These are phyloP conservation scores for Gasterosteus nipponicus DNA, from an alignment of 2,113 vertebrate species.

Conservation along the genomic window DNA sequence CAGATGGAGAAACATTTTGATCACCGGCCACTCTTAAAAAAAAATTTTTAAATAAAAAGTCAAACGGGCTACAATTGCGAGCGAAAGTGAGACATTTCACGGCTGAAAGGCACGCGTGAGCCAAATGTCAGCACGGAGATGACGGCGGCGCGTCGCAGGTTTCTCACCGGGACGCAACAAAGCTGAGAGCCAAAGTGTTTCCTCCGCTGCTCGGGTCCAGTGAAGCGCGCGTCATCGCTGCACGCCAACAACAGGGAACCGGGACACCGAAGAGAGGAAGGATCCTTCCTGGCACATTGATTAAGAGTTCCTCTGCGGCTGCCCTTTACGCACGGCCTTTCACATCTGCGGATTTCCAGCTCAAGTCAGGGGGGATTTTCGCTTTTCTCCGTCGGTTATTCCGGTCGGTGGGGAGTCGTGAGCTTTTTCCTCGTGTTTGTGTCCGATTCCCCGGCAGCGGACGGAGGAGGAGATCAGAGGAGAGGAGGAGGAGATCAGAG, in stretches of 20 bases:
- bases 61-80: slow-evolving; percentile 2
- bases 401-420: slow-evolving; percentile 55
- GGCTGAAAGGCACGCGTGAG: slow-evolving; percentile 6
- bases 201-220: slow-evolving; percentile 37
- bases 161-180: slow-evolving; percentile 6
- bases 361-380: neutral
- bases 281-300: slow-evolving; percentile 30
- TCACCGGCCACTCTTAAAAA: neutral
- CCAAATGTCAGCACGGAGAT: slow-evolving; percentile 18
- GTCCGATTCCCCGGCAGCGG: slow-evolving; percentile 12
- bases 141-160: slow-evolving; percentile 13
- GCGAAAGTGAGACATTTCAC: slow-evolving; percentile 27
- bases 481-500: neutral
- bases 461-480: neutral
- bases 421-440: slow-evolving; percentile 25
- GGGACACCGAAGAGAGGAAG: slow-evolving; percentile 6
- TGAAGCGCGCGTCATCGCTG: slow-evolving; percentile 22
- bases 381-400: neutral
- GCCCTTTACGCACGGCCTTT: slow-evolving; percentile 3
- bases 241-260: slow-evolving; percentile 25
- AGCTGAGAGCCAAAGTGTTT: slow-evolving; percentile 41
- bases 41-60: slow-evolving; percentile 36
- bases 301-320: slow-evolving; percentile 34
- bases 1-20: slow-evolving; percentile 2
- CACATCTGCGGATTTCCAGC: slow-evolving; percentile 13